Percentiles rank a stretch among this genome's conserved stretches.
Evolutionary conservation across 2,888 invertebrate species (phyloP).

Genomic region (Agrilus mali): DNA sequence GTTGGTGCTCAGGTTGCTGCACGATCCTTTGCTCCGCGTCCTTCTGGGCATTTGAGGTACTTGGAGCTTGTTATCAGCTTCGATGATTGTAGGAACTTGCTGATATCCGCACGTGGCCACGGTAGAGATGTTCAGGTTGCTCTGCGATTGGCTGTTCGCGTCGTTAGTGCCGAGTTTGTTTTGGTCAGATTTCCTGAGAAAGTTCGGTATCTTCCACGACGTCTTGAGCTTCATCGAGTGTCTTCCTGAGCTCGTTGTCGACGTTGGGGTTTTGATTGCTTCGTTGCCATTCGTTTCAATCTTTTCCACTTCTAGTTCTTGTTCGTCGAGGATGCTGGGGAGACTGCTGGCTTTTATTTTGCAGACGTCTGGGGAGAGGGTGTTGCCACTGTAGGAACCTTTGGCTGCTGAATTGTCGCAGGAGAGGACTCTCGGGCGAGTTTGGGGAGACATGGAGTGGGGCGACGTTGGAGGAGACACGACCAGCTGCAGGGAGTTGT

Average conservation of each 20-base stretch:
- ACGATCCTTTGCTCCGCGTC: conserved; percentile 6
- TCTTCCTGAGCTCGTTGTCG: conserved; percentile 47
- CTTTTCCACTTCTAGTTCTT: conserved; percentile 38
- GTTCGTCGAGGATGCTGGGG: conserved; percentile 69
- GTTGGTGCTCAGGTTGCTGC: conserved; percentile 7
- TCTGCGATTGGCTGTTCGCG: conserved; percentile 12
- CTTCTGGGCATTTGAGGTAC: neutral
- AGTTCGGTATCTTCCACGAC: conserved; percentile 57
- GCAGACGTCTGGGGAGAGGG: conserved; percentile 46
- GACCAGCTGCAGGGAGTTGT: conserved; percentile 42
- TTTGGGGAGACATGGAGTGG: conserved; percentile 28
- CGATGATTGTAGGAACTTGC: conserved; percentile 47
- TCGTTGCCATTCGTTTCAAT: conserved; percentile 33
- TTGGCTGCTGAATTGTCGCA: conserved; percentile 28
- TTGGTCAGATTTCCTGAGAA: conserved; percentile 47
- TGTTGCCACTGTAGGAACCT: conserved; percentile 35
- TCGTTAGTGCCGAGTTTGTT: conserved; percentile 27
- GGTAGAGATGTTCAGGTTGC: conserved; percentile 13
- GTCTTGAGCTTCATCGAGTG: conserved; percentile 39
- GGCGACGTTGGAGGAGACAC: conserved; percentile 43
- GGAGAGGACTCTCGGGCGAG: conserved; percentile 30
- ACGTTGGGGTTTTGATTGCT: conserved; percentile 53
- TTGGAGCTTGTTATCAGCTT: conserved; percentile 14
- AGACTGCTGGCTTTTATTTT: conserved; percentile 63
- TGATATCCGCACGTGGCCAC: conserved; percentile 39